These are phyloP conservation scores for Lithophane leautieri DNA, from an alignment of 2,888 invertebrate genomes.

Conservation along the genomic window DNA sequence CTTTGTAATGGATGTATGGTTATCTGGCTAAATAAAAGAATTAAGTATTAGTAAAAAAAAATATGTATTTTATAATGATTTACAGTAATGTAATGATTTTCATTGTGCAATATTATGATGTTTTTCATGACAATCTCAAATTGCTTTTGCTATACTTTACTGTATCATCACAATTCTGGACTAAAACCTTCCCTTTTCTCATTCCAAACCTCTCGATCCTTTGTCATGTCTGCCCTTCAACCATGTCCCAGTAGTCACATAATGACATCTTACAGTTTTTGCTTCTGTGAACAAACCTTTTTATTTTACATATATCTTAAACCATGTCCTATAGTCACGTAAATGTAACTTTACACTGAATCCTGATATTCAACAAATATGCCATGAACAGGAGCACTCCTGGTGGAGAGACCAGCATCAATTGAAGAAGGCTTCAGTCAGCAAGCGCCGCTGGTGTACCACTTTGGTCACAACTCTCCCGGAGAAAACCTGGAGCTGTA, in stretches of 20 bases:
- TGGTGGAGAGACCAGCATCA: slow-evolving; percentile 97
- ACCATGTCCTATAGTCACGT: neutral
- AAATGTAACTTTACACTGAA: too few species aligned
- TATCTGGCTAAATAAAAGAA: neutral
- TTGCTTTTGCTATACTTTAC: neutral
- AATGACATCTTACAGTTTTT: too few species aligned
- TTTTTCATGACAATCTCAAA: neutral
- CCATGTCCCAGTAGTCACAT: too few species aligned
- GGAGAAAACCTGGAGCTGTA: slow-evolving; percentile 95
- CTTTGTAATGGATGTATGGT: neutral
- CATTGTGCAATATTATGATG: slow-evolving; percentile 1
- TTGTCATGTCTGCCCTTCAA: too few species aligned
- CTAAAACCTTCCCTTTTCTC: accelerated
- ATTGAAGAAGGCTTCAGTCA: slow-evolving; percentile 98
- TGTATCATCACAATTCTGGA: neutral
- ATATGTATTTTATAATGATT: neutral
- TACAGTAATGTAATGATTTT: neutral
- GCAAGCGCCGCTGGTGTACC: slow-evolving; percentile 97
- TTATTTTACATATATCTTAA: too few species aligned
- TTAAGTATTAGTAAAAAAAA: neutral
- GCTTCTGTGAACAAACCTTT: too few species aligned
- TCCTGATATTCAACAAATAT: neutral
- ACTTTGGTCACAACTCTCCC: slow-evolving; percentile 96
- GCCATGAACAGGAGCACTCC: slow-evolving; percentile 92
- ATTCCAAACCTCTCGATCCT: neutral